Percentiles rank a stretch among this genome's conserved stretches.
phyloP scores from a whole-genome alignment of 1,140 invertebrate species.

The Sminthurides bifidus region DNA sequence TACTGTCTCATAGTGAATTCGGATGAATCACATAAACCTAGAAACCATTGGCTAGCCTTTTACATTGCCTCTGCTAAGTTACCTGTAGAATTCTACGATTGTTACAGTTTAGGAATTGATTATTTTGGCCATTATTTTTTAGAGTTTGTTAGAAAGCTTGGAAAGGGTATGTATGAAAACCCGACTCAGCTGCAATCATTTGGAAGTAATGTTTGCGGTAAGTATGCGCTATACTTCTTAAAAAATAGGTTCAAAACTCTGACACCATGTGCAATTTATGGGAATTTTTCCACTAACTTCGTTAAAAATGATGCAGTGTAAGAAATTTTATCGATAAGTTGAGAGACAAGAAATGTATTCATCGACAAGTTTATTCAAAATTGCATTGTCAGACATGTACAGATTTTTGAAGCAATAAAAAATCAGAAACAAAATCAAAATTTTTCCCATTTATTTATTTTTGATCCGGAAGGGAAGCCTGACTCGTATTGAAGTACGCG shows the following conservation, averaged over 20 bases:
- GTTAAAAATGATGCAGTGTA: not conserved
- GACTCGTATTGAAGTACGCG: too few species aligned
- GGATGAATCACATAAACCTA: not conserved
- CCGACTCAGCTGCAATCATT: not conserved
- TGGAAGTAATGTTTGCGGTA: not conserved
- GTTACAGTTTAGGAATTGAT: not conserved
- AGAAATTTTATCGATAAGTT: not conserved
- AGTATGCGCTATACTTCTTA: not conserved
- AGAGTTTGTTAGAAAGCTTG: not conserved
- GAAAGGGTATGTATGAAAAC: not conserved
- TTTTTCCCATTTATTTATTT: too few species aligned
- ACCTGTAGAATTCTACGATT: constrained; percentile 3
- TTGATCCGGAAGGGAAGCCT: too few species aligned
- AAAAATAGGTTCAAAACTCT: not conserved
- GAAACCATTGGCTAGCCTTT: constrained; percentile 20
- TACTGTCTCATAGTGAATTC: constrained; percentile 3
- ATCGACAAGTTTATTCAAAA: too few species aligned
- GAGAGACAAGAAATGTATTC: too few species aligned
- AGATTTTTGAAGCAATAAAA: too few species aligned
- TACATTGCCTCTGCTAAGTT: not conserved
- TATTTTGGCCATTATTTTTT: not conserved
- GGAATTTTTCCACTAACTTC: not conserved
- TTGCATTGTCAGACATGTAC: too few species aligned
- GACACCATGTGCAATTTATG: not conserved
- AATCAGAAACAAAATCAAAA: too few species aligned